A percentile compares a stretch with the other conserved stretches of the same genome.
phyloP scores from a whole-genome alignment of 2,888 invertebrate genomes.

The Cyaniris semiargus region DNA sequence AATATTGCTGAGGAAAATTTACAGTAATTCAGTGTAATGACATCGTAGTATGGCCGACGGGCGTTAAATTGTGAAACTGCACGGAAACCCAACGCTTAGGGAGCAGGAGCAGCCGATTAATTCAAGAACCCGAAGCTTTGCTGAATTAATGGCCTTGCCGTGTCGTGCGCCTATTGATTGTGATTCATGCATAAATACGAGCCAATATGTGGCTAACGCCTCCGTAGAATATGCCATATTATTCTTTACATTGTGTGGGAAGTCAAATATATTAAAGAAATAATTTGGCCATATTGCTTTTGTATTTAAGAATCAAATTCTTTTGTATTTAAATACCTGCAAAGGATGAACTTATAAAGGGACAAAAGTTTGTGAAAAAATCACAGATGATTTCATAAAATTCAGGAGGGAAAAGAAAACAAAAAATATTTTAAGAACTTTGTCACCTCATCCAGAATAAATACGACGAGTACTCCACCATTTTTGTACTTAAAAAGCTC shows the following conservation, averaged over 20 bases:
- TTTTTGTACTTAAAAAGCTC: background rate
- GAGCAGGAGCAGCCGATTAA: conserved; percentile 64
- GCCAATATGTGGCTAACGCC: conserved; percentile 8
- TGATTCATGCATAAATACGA: conserved; percentile 37
- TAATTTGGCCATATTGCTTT: background rate
- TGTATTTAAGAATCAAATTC: background rate
- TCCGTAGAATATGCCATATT: background rate
- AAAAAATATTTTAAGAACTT: background rate
- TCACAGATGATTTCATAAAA: no score
- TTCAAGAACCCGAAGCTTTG: conserved; percentile 67
- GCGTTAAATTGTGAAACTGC: conserved; percentile 73
- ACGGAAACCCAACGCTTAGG: conserved; percentile 67
- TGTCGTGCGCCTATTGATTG: conserved; percentile 63
- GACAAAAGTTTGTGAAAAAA: no score
- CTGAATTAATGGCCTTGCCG: conserved; percentile 57
- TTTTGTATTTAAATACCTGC: no score
- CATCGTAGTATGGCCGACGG: conserved; percentile 61
- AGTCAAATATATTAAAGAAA: background rate
- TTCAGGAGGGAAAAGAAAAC: no score
- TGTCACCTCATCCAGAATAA: background rate
- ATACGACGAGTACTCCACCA: background rate
- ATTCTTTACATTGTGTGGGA: background rate
- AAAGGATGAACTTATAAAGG: no score
- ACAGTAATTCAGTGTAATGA: conserved; percentile 45
- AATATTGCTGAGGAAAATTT: background rate